Percentiles rank a stretch among this genome's conserved stretches.
phyloP scores from a whole-genome alignment of 2,113 vertebrate species.

The Progne subis region DNA sequence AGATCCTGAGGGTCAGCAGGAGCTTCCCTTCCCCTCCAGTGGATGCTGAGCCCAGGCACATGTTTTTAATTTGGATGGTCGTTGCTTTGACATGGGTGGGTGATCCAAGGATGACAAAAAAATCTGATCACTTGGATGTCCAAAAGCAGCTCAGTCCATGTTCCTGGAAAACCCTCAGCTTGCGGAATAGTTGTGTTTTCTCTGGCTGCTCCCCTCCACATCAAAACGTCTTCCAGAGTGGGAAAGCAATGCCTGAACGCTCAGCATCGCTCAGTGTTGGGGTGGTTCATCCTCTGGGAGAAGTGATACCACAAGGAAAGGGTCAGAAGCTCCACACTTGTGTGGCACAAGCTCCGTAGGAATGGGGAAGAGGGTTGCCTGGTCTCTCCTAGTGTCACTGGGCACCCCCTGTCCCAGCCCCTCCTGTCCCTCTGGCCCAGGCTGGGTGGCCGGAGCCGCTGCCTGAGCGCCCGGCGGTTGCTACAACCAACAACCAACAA shows the following conservation, averaged over 20 bases:
- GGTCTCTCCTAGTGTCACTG: rapidly evolving
- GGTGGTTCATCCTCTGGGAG: not conserved
- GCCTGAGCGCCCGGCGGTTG: rapidly evolving
- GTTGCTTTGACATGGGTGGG: not conserved
- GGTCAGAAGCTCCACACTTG: not conserved
- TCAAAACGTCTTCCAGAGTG: not conserved
- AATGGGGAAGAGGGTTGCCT: not conserved
- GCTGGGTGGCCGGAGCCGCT: not conserved
- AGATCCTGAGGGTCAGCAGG: not conserved
- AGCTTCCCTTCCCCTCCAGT: not conserved
- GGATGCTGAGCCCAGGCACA: not conserved
- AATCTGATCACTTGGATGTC: not conserved
- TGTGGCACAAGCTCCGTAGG: not conserved
- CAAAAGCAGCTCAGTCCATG: not conserved
- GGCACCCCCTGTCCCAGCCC: not conserved
- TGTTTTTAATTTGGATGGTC: not conserved
- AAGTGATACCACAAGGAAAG: rapidly evolving
- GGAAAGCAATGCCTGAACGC: not conserved
- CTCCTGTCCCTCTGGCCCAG: not conserved
- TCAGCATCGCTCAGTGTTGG: not conserved
- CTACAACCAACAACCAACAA: not conserved
- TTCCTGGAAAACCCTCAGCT: not conserved
- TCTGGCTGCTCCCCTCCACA: not conserved
- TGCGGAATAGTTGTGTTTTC: not conserved
- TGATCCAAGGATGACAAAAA: not conserved